A percentile compares a stretch with the other conserved stretches of the same genome.
phyloP scores from a whole-genome alignment of 1,140 invertebrate species.

The Bombus picipes region DNA sequence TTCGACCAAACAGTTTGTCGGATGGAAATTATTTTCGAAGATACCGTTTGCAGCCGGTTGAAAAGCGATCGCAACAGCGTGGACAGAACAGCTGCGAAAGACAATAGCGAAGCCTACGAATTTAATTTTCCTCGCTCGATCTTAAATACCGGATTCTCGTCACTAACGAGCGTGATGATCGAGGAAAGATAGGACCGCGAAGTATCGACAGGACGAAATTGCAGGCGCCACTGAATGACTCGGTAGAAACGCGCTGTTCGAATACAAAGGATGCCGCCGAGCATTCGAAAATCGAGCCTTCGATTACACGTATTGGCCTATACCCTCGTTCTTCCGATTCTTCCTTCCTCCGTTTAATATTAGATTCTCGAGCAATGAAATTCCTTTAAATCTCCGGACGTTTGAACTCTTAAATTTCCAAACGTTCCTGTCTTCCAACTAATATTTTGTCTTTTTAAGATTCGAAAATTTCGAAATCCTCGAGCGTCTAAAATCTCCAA shows the following conservation, averaged over 20 bases:
- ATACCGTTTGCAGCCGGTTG: rapidly evolving
- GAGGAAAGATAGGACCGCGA: background rate
- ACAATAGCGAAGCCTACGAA: background rate
- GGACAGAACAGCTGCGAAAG: background rate
- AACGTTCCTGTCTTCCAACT: rapidly evolving
- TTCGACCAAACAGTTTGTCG: background rate
- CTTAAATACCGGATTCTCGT: background rate
- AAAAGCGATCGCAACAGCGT: no score
- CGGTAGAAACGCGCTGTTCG: slow-evolving; percentile 18
- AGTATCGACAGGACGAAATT: slow-evolving; percentile 40
- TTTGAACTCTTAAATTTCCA: background rate
- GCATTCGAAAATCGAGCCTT: slow-evolving; percentile 34
- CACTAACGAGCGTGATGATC: slow-evolving; percentile 48
- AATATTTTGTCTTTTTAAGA: background rate
- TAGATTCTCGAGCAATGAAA: no score
- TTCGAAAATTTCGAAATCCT: background rate
- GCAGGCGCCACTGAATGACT: slow-evolving; percentile 61
- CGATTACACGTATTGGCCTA: no score
- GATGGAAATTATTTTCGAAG: no score
- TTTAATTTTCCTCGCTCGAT: slow-evolving; percentile 48
- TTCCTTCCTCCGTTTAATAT: background rate
- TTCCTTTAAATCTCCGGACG: background rate
- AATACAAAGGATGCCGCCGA: slow-evolving; percentile 54
- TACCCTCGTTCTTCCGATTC: background rate
- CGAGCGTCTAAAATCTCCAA: background rate